Percentiles rank a stretch among this genome's conserved stretches.
Evolutionary conservation across 2,888 invertebrate species (phyloP).

Genomic region (Cantharis flavilabris): DNA sequence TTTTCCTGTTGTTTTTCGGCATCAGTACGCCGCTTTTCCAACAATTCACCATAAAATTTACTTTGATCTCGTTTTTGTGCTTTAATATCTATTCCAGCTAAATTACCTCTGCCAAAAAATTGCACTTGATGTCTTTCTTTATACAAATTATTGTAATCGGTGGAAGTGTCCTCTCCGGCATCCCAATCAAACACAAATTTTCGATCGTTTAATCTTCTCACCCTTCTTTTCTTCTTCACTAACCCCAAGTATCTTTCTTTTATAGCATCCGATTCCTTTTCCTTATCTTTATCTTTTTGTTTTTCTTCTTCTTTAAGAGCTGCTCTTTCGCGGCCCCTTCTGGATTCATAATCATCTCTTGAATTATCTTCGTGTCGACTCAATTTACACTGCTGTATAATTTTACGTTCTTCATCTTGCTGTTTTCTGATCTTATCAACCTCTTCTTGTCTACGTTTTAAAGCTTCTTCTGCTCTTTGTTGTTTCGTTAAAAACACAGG

Average conservation of each 20-base stretch:
- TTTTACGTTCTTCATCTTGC: conserved; percentile 67
- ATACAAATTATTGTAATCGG: conserved; percentile 96
- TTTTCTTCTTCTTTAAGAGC: conserved; percentile 58
- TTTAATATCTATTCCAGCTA: conserved; percentile 98
- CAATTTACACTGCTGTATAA: conserved; percentile 45
- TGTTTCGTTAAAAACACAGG: conserved; percentile 97
- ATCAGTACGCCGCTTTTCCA: conserved; percentile 94
- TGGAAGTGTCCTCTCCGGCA: conserved; percentile 96
- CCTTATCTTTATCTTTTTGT: conserved; percentile 80
- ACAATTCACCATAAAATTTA: conserved; percentile 93
- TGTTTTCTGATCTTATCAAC: conserved; percentile 78
- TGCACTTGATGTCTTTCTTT: conserved; percentile 97
- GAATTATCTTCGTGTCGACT: conserved; percentile 44
- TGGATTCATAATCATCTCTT: conserved; percentile 47
- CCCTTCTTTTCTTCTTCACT: conserved; percentile 89
- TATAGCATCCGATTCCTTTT: conserved; percentile 92
- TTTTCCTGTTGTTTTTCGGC: conserved; percentile 97
- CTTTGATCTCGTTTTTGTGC: conserved; percentile 93
- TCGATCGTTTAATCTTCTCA: conserved; percentile 92
- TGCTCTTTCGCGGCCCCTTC: conserved; percentile 56
- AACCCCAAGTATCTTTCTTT: conserved; percentile 94
- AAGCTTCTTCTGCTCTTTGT: conserved; percentile 87
- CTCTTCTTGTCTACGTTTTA: conserved; percentile 87
- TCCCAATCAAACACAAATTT: conserved; percentile 99
- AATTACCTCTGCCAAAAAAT: conserved; percentile 96